Base-by-base conservation (phyloP, 2,113 vertebrate genomes). In the Mirounga angustirostris region DNA sequence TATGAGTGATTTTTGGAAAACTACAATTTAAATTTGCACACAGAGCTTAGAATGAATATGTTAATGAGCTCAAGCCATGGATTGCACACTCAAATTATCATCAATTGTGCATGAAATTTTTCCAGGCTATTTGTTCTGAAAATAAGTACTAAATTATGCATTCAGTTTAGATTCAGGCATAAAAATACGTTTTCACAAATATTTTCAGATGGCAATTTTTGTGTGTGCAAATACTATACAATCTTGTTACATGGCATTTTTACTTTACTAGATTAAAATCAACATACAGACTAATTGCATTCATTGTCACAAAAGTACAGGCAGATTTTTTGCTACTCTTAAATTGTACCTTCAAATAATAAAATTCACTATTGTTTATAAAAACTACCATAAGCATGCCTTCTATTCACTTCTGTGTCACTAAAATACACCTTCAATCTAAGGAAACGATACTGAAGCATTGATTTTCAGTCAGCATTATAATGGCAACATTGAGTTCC, bases 121-220 rank as follows among this genome's bases (percentile, higher is more conserved):
- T 99, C 98, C 98, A 98, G 96, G 85, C 97, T 98, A 98, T 99
- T 99, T 99, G 96, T 98, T 98, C 97, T 97, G 98, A 98, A 98
- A 99, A 98, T 98, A 98, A 98, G 98, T 87, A 84, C 83, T 98
- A 98, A 98, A 99, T 99, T 98, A 99, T 97, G 91, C 98, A 98
- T 98, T 98, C 97, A 90, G 30, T 94, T 30, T 92, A 97, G 79
- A 89, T 95, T 98, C 95, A 97, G 98, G 93, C 74, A 98, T 56
- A 94, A 98, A 96, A 96, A 86, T 82, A 95, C 80, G 95, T 95
- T 98, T 98, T 69, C 89, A 98, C 83, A 98, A 98, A 98, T 98
- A 98, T 98, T 99, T 98, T 88, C 79, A 97, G 83, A 94, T 90
- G 67, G 13, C 65, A 98, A 91, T 97, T 98, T 97, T 95, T 98